A percentile compares a stretch with the other conserved stretches of the same genome.
Evolutionary conservation across 2,888 invertebrate species (phyloP).

Genomic region (Heteromurus nitidus): DNA sequence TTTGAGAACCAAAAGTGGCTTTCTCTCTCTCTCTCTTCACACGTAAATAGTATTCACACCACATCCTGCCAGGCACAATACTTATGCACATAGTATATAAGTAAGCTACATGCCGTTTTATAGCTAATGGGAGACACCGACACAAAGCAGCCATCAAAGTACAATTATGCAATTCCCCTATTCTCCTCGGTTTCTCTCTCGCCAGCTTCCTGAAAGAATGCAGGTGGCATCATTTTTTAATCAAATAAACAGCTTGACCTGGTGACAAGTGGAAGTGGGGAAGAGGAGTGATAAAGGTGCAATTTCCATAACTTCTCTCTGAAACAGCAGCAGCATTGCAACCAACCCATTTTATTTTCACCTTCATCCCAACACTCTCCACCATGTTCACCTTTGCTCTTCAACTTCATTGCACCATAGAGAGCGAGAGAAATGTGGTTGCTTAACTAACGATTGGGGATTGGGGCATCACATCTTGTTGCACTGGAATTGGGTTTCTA

Average conservation of each 20-base stretch:
- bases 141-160: constrained; percentile 14
- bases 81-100: background rate
- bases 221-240: constrained; percentile 43
- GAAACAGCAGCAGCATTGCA: too few species aligned
- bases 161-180: constrained; percentile 28
- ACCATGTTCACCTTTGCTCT: too few species aligned
- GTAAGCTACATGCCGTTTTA: background rate
- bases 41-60: background rate
- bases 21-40: too few species aligned
- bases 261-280: constrained; percentile 34
- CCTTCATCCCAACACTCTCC: too few species aligned
- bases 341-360: background rate
- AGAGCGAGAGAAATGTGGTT: too few species aligned
- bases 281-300: constrained; percentile 25
- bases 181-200: background rate
- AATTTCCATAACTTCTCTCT: constrained; percentile 27
- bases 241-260: constrained; percentile 57
- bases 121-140: background rate
- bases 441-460: too few species aligned
- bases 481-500: constrained; percentile 3
- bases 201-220: constrained; percentile 30
- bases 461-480: constrained; percentile 21
- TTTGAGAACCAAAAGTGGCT: background rate
- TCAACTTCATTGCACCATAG: too few species aligned
- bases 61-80: background rate